Percentiles rank a stretch among this genome's conserved stretches.
Evolutionary conservation across 2,888 invertebrate genomes (phyloP).

Genomic region (Eupithecia dodoneata): DNA sequence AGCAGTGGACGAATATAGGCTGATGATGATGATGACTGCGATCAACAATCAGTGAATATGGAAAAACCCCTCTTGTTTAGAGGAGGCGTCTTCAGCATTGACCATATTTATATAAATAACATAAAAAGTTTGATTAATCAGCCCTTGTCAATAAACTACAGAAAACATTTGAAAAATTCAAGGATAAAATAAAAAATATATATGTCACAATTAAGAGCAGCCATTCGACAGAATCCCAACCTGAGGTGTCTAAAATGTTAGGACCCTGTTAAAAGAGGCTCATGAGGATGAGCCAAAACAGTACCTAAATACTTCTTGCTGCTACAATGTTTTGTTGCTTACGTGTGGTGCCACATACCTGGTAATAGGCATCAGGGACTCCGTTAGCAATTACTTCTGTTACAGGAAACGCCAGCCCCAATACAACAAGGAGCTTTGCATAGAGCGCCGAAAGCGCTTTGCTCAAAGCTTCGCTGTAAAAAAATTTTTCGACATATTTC

Average conservation of each 20-base stretch:
- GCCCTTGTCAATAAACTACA: too few relatives aligned
- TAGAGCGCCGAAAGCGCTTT: conserved; percentile 92
- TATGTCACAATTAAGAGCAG: too few relatives aligned
- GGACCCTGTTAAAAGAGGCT: too few relatives aligned
- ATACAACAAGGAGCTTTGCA: conserved; percentile 92
- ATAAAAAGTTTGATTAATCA: too few relatives aligned
- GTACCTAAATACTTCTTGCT: too few relatives aligned
- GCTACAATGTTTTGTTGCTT: too few relatives aligned
- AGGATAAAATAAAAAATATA: too few relatives aligned
- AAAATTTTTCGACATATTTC: background rate
- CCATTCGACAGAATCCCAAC: too few relatives aligned
- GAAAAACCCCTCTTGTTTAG: background rate
- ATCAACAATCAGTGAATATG: background rate
- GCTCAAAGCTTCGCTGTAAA: conserved; percentile 87
- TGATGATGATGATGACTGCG: too few relatives aligned
- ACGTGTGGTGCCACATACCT: conserved; percentile 69
- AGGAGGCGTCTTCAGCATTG: background rate
- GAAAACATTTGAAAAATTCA: too few relatives aligned
- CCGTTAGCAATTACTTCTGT: conserved; percentile 92
- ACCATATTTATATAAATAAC: background rate
- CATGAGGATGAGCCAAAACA: background rate
- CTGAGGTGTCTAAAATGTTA: too few relatives aligned
- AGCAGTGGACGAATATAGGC: too few relatives aligned
- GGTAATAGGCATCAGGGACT: conserved; percentile 90
- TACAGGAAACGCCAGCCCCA: conserved; percentile 93